Conservation (phyloP, 2,888 invertebrate species). For the Xiphydria camelus region DNA sequence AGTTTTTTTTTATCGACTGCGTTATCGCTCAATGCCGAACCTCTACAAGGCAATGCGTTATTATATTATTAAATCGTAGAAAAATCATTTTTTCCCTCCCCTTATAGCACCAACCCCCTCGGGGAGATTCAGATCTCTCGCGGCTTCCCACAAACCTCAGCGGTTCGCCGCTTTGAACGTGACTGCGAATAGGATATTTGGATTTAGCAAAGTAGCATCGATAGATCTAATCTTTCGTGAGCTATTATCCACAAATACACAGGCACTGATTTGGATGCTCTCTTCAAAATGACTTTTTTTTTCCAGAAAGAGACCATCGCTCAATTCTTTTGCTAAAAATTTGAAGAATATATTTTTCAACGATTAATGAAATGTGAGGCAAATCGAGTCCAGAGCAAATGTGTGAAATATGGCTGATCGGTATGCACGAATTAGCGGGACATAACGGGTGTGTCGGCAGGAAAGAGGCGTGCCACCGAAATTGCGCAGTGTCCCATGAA, state of each 20-base stretch:
- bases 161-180: constrained; percentile 33
- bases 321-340: too few species aligned
- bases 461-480: constrained; percentile 37
- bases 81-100: neutral
- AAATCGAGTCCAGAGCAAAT: too few species aligned
- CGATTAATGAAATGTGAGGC: too few species aligned
- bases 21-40: neutral
- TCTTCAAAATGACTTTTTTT: too few species aligned
- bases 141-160: constrained; percentile 42
- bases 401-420: neutral
- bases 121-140: constrained; percentile 23
- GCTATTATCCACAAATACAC: too few species aligned
- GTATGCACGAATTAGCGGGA: neutral
- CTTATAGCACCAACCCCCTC: constrained; percentile 1
- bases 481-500: constrained; percentile 49
- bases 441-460: constrained; percentile 29
- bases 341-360: too few species aligned
- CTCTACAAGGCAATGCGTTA: neutral
- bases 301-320: too few species aligned
- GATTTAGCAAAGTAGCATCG: constrained; percentile 22
- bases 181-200: constrained; percentile 39
- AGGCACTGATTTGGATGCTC: too few species aligned
- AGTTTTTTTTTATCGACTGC: too few species aligned
- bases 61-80: too few species aligned
- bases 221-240: too few species aligned